These are phyloP conservation scores for Excalfactoria chinensis DNA, from an alignment of 2,113 vertebrate species.

Conservation along the genomic window DNA sequence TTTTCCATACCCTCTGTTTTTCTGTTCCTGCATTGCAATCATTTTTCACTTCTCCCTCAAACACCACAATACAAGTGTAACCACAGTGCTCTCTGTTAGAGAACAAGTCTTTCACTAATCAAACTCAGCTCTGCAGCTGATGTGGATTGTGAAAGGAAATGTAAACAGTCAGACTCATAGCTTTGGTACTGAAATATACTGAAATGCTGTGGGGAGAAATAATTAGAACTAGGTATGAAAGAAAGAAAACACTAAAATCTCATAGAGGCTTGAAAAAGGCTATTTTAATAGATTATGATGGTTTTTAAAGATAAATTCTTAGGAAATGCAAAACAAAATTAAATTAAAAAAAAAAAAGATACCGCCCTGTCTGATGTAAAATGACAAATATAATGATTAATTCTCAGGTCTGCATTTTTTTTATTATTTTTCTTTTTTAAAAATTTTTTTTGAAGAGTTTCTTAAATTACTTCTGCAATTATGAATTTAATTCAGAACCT, in stretches of 20 bases:
- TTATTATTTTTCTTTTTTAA: no score
- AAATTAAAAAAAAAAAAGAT: not conserved
- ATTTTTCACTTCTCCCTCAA: constrained; percentile 11
- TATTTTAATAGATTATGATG: not conserved
- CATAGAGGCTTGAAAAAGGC: not conserved
- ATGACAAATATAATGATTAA: not conserved
- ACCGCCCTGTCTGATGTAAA: not conserved
- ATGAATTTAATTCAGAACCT: not conserved
- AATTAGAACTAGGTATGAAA: not conserved
- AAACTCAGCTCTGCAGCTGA: not conserved
- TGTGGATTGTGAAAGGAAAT: not conserved
- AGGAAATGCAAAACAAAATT: not conserved
- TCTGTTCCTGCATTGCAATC: not conserved
- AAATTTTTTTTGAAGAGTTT: not conserved
- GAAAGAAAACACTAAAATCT: not conserved
- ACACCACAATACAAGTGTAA: not conserved
- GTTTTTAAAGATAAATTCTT: not conserved
- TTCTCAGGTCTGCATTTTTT: not conserved
- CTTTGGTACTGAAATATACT: not conserved
- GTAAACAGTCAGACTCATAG: not conserved
- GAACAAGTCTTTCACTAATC: constrained; percentile 1
- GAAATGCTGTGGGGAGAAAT: not conserved
- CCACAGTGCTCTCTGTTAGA: not conserved
- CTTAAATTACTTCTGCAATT: not conserved
- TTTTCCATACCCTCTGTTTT: not conserved